Base-by-base conservation (phyloP, 2,888 invertebrate genomes). In the Netelia fuscicornis region DNA sequence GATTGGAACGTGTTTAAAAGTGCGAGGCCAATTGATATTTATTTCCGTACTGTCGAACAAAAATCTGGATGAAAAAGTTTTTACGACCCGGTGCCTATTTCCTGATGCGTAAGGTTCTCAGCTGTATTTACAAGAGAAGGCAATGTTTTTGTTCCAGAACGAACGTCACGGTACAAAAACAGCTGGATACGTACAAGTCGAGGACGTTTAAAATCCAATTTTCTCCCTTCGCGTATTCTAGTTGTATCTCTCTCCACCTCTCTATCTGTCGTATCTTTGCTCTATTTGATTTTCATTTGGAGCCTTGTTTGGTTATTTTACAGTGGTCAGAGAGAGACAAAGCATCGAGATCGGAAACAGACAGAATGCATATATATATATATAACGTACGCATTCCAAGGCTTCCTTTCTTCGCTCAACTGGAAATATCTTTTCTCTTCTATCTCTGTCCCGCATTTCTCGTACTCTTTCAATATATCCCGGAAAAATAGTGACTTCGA, bases 221-320 rank as follows among this genome's bases (percentile, higher is more conserved):
- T 17, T 17, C 17, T 17, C 17, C 17, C 17, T 17, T 75, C 71
- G 56, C 58, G 0, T 20, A 37, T 20, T 82, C 37, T 56, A 17
- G 11, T 23, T 25, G 52, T 42, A 37, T 67, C 17, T 17, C 17
- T 17, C 17, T 17, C 17, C 17, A 17, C 0, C 48, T 52, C 25
- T 20, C 17, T 11, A 60, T 25, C 42, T 23, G 48, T 77, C 71
- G 20, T 42, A 67, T 54, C 23, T 58, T 65, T 56, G 25, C 77
- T 48, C 60, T 78, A 78, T 72, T 83, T 78, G 65, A 83, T 72
- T 77, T 83, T 78, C 82, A 83, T 83, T 83, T 54, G 42, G 58
- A 13, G 67, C 77, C 72, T 78, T 83, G 78, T 83, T 83, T 78
- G 77, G 77, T 83, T 83, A 72, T 52, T 72, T 42, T 23, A 13